phyloP scores from a whole-genome alignment of 2,888 invertebrate genomes.

The Zygothrica quintamaculata region DNA sequence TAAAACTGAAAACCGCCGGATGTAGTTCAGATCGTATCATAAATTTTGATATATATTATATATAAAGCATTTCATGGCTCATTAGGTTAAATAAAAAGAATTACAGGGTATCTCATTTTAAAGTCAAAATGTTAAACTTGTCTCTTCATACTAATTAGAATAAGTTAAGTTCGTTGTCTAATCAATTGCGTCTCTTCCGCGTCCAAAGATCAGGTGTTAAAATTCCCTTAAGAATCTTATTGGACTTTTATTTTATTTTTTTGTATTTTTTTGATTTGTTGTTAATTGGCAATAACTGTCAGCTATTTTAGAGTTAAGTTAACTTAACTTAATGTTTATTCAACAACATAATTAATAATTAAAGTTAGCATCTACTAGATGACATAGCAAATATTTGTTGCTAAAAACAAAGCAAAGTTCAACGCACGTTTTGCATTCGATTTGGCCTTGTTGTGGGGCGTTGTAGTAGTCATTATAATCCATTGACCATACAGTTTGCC shows the following conservation, averaged over 20 bases:
- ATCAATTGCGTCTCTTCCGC: slow-evolving; percentile 51
- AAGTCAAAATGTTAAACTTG: too few relatives aligned
- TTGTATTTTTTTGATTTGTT: too few relatives aligned
- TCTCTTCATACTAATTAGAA: too few relatives aligned
- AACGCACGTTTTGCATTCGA: slow-evolving; percentile 48
- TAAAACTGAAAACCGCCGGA: not conserved
- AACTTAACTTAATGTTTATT: slow-evolving; percentile 56
- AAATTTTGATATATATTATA: too few relatives aligned
- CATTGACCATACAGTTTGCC: slow-evolving; percentile 29
- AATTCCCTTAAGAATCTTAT: not conserved
- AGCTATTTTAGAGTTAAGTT: slow-evolving; percentile 11
- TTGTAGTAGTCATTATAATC: not conserved
- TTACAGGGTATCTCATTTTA: not conserved
- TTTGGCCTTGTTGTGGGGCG: slow-evolving; percentile 59
- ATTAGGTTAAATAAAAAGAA: not conserved
- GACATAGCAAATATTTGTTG: slow-evolving; percentile 59
- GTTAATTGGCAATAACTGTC: slow-evolving; percentile 37
- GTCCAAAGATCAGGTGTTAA: slow-evolving; percentile 38
- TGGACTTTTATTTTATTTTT: too few relatives aligned
- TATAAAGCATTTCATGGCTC: too few relatives aligned
- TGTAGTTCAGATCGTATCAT: too few relatives aligned
- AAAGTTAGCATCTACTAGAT: slow-evolving; percentile 44
- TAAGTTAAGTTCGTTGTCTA: too few relatives aligned
- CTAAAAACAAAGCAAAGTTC: slow-evolving; percentile 56
- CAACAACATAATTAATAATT: slow-evolving; percentile 65